phyloP scores from a whole-genome alignment of 2,888 invertebrate species.

The Tigriopus californicus region DNA sequence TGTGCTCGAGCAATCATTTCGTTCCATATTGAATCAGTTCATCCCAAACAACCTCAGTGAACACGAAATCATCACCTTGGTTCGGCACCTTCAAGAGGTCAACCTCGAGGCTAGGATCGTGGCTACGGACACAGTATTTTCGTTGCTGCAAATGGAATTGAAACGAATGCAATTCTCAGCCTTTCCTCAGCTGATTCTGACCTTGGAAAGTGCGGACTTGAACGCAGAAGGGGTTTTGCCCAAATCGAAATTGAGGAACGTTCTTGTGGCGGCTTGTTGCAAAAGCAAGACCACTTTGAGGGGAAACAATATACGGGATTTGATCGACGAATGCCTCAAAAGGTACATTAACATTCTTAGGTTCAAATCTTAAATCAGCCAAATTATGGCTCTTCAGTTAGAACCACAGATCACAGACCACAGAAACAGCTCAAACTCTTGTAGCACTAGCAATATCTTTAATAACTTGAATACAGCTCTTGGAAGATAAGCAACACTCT shows the following conservation, averaged over 20 bases:
- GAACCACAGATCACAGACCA: no score
- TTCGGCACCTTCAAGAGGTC: conserved; percentile 35
- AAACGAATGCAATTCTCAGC: neutral
- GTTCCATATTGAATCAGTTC: conserved; percentile 24
- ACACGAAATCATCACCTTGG: conserved; percentile 58
- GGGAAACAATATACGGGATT: neutral
- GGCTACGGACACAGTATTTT: neutral
- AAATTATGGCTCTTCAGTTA: no score
- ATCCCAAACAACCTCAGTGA: conserved; percentile 36
- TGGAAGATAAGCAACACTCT: no score
- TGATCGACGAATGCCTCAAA: neutral
- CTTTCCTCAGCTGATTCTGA: neutral
- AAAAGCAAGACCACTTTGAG: neutral
- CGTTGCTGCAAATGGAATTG: conserved; percentile 4
- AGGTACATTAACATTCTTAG: no score
- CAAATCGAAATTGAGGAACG: neutral
- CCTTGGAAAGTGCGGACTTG: neutral
- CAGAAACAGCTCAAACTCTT: no score
- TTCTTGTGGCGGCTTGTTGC: neutral
- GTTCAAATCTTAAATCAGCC: no score
- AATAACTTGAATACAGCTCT: no score
- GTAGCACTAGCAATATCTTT: no score
- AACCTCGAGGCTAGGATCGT: neutral
- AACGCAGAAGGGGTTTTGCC: neutral
- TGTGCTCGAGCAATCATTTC: conserved; percentile 29